These are phyloP conservation scores for Deladenus siricidicola DNA, from an alignment of 2,888 invertebrate species.

Conservation along the genomic window DNA sequence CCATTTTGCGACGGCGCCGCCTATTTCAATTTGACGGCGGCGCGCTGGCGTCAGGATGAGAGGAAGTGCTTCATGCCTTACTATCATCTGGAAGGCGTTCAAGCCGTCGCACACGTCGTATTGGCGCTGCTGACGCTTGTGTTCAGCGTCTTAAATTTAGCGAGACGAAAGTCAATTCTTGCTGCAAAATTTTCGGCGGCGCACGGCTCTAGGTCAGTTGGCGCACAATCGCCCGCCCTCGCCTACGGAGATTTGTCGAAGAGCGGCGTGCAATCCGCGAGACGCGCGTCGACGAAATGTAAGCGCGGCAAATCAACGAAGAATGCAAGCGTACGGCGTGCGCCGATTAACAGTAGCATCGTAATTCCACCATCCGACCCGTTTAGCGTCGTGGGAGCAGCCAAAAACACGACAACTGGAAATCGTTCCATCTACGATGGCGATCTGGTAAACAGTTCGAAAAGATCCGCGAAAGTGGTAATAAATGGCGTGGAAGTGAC, in stretches of 20 bases:
- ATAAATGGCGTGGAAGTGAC: neutral
- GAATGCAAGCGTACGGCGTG: too few species aligned
- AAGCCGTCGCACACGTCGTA: conserved; percentile 32
- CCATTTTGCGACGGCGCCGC: conserved; percentile 36
- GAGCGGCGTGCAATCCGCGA: neutral
- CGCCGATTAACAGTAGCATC: neutral
- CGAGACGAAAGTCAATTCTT: neutral
- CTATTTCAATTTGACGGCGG: conserved; percentile 39
- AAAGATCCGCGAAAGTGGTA: neutral
- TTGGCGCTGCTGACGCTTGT: conserved; percentile 29
- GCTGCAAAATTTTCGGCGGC: too few species aligned
- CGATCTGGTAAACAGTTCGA: neutral
- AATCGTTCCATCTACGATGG: too few species aligned
- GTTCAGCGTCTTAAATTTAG: conserved; percentile 16
- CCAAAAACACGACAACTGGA: too few species aligned
- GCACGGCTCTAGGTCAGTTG: too few species aligned
- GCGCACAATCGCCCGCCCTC: neutral
- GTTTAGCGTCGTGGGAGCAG: neutral
- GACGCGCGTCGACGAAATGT: neutral
- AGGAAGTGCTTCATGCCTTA: conserved; percentile 29
- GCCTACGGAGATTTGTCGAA: neutral
- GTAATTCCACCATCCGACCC: neutral
- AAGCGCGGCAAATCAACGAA: too few species aligned
- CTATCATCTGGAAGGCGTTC: conserved; percentile 33
- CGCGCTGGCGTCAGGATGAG: conserved; percentile 26